Base-by-base conservation (phyloP, 2,888 invertebrate species). In the Meandrusa payeni region DNA sequence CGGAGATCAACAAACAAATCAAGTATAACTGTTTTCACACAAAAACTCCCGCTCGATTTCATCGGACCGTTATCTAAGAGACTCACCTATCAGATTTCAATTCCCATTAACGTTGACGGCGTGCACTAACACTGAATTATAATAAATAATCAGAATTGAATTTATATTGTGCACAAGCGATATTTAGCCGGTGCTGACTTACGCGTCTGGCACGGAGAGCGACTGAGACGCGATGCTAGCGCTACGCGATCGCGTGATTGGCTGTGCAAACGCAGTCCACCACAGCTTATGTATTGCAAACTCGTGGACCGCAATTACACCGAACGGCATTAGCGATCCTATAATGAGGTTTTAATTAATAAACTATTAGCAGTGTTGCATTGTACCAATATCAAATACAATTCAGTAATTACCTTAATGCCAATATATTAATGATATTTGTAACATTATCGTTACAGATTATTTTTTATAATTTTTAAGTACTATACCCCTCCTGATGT, bases 61-160 rank as follows among this genome's bases (percentile, higher is more conserved):
- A n/a, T n/a, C 29, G 13, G 45, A 63, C 69, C 58, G 66, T 66
- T 70, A 72, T 32, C 38, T 50, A 24, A 47, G 47, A 47, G 29
- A 75, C 81, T 81, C 51, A 83, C 83, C 69, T 65, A 57, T 59
- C 50, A 46, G 52, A 54, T 52, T 47, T 48, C 53, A 60, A 39
- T 57, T 69, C 55, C 66, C 73, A 74, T 77, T 55, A 69, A 76
- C 58, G 57, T 51, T 48, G 48, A 45, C 11, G 38, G 44, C 51
- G 48, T 59, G 55, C 54, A 57, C 55, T 64, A 53, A 57, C 56
- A 56, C 52, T 50, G 53, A 55, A 57, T 56, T 38, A 22, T 33
- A 22, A 41, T 33, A 41, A 47, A 46, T 48, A 46, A 52, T 55
- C 38, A 31, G 52, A 55, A 52, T 33, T 41, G 32, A 47, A 46